phyloP scores from a whole-genome alignment of 2,113 vertebrate genomes.

The Pagrus major region DNA sequence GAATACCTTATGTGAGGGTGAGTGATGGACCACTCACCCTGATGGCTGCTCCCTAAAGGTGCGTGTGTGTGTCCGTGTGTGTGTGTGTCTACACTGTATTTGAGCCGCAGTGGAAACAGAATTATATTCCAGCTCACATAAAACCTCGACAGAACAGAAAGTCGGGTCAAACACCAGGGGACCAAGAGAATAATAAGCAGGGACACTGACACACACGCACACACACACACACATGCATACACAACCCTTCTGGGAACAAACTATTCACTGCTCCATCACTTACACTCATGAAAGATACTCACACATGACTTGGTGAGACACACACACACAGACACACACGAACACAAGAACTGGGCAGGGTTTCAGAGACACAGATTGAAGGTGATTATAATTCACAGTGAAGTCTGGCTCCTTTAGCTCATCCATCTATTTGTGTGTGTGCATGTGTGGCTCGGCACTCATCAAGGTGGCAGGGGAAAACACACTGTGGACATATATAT shows the following conservation, averaged over 20 bases:
- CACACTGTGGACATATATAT: conserved; percentile 34
- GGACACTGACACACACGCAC: conserved; percentile 38
- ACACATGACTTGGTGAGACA: conserved; percentile 52
- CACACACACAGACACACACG: conserved; percentile 10
- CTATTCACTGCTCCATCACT: conserved; percentile 58
- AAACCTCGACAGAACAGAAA: conserved; percentile 63
- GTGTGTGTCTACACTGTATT: conserved; percentile 11
- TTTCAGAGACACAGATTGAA: conserved; percentile 71
- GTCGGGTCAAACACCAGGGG: conserved; percentile 63
- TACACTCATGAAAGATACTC: conserved; percentile 58
- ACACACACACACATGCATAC: conserved; percentile 41
- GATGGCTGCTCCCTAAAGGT: conserved; percentile 51
- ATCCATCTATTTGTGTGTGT: conserved; percentile 49
- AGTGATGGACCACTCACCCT: conserved; percentile 61
- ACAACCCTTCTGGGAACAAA: conserved; percentile 37
- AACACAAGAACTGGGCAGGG: conserved; percentile 54
- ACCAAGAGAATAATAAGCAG: conserved; percentile 64
- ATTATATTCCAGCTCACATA: conserved; percentile 68
- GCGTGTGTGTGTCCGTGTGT: conserved; percentile 35
- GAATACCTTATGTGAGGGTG: conserved; percentile 70
- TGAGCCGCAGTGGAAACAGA: conserved; percentile 45
- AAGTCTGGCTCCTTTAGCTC: conserved; percentile 70
- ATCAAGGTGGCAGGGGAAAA: conserved; percentile 48
- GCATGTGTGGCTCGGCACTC: conserved; percentile 31
- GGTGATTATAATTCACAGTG: conserved; percentile 75